Base-by-base conservation (phyloP, 2,888 invertebrate genomes). In the Ptychoptera contaminata region DNA sequence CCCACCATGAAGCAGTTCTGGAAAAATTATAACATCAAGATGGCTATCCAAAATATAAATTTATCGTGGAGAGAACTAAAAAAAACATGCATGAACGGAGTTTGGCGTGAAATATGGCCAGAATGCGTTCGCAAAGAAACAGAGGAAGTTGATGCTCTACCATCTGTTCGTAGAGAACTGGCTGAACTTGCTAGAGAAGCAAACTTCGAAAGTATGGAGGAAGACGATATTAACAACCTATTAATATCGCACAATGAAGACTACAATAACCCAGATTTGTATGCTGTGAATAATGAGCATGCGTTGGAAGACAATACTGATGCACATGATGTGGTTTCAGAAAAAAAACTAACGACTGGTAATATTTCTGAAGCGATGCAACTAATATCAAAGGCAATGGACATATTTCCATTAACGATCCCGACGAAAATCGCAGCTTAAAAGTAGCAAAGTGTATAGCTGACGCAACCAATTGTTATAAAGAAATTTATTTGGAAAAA, bases 1-100 rank as follows among this genome's bases (percentile, higher is more conserved):
- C 37, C 38, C 35, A 43, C 46, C 38, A 48, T 49, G 35, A 36
- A 37, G 43, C 38, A 48, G 16, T 49, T 49, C 38, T 49, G 46
- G 48, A 49, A 49, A 39, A 43, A 46, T 16, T 40, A 40, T 36
- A 36, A 46, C 11, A 47, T 49, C 34, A 42, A 44, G 46, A 46
- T 37, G 37, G 48, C 49, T 42, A 42, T 48, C 1, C 42, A 49
- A 39, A 49, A 41, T 43, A 48, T 47, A 3, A 39, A 32, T 16
- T 15, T 40, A 32, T 45, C 46, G 15, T 49, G 48, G 44, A 44
- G 23, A 29, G 48, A 46, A 37, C 36, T 46, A n/a, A 46, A 43
- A 48, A 39, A 30, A 48, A 42, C 38, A 30, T 46, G 37, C 42
- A 46, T 46, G 48, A 48, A 44, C 16, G 42, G 44, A 36, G 42